Percentiles rank a stretch among this genome's conserved stretches.
Conservation (phyloP, 2,888 invertebrate species). For the Dichetophora obliterata region DNA sequence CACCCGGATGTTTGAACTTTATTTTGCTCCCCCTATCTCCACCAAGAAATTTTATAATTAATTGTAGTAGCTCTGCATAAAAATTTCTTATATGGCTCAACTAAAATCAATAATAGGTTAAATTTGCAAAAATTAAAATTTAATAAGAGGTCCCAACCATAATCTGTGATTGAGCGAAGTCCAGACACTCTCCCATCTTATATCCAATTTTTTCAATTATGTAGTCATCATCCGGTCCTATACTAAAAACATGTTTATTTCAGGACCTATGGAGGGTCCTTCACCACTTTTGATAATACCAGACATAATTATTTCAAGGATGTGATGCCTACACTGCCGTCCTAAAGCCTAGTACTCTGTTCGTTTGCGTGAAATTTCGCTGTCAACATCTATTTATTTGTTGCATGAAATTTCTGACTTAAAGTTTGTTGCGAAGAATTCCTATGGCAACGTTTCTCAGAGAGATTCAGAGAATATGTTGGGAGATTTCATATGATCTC, state of each 20-base stretch:
- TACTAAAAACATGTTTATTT: background rate
- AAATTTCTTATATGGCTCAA: background rate
- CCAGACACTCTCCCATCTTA: background rate
- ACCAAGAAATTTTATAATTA: constrained; percentile 11
- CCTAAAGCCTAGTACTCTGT: too few species aligned
- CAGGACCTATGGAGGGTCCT: background rate
- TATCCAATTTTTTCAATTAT: background rate
- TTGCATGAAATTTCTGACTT: too few species aligned
- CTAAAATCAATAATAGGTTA: background rate
- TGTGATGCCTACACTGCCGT: background rate
- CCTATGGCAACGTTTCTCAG: too few species aligned
- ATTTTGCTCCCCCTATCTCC: too few species aligned
- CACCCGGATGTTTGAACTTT: too few species aligned
- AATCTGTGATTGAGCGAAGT: background rate
- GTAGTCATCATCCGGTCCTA: background rate
- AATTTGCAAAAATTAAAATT: background rate
- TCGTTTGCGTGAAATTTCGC: too few species aligned
- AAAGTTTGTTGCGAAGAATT: too few species aligned
- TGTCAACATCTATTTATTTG: too few species aligned
- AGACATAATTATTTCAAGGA: background rate
- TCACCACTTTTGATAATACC: background rate
- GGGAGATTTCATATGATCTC: too few species aligned
- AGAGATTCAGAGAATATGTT: too few species aligned
- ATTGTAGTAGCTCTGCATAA: constrained; percentile 3
- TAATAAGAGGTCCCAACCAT: background rate